These are phyloP conservation scores for Harpagifer antarcticus DNA, from an alignment of 2,797 vertebrate species.

Conservation along the genomic window DNA sequence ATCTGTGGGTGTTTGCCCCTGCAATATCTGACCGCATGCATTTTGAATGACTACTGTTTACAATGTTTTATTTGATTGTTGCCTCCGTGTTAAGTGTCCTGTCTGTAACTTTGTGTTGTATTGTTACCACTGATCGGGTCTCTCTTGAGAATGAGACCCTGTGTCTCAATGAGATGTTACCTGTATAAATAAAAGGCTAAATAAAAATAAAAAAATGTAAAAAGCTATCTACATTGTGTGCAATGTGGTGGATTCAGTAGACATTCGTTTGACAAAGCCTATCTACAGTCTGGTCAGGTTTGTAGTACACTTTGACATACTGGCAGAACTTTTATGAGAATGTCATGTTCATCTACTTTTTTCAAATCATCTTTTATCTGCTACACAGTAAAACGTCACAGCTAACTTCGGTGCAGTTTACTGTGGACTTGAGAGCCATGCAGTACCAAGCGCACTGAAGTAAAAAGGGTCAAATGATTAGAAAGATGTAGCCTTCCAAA, in stretches of 20 bases:
- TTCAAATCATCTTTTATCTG: not conserved
- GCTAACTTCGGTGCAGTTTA: not conserved
- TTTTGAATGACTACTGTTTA: no score
- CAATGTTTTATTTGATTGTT: no score
- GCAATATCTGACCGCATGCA: no score
- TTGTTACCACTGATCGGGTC: no score
- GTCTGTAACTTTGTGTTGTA: no score
- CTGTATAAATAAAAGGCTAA: no score
- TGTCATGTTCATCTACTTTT: not conserved
- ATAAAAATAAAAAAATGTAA: no score
- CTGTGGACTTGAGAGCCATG: not conserved
- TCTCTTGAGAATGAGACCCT: no score
- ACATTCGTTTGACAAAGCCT: constrained; percentile 1
- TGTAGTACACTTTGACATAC: not conserved
- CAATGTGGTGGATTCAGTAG: constrained; percentile 2
- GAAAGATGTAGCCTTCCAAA: not conserved
- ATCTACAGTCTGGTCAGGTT: not conserved
- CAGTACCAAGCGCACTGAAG: not conserved
- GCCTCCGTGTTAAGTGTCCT: no score
- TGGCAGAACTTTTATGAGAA: not conserved
- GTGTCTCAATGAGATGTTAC: no score
- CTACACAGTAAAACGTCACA: not conserved
- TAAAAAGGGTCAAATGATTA: not conserved
- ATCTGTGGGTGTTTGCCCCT: no score
- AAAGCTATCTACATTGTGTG: not conserved